Base-by-base conservation (phyloP, 1,140 invertebrate species). In the Triops cancriformis region DNA sequence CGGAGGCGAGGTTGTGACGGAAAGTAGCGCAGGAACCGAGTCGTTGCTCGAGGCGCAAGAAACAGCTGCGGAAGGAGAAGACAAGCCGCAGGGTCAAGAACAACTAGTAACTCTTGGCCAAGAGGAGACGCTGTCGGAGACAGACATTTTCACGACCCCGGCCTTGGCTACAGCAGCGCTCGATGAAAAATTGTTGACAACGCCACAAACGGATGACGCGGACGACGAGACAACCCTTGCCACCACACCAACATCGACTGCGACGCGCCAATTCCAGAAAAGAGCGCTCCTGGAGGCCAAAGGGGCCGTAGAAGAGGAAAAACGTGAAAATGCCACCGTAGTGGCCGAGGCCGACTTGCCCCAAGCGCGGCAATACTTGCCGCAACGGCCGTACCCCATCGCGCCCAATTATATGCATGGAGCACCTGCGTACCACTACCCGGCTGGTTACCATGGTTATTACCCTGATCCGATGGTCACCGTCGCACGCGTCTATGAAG, bases 401-500 rank as follows among this genome's bases (percentile, higher is more conserved):
- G 42, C 26, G n/a, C 75, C 43, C 75, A 64, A 76, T 28, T 64
- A 76, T 11, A 76, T 51, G 42, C 64, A 51, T 3, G 31, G 31
- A 4, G 31, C 41, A 76, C 75, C 75, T 0, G 75, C 26, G n/a
- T 74, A 78, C 27, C 31, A 78, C 31, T 78, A 78, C 27, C 31
- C 73, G 12, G 14, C 26, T 18, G 73, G 26, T 27, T 45, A 78
- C 77, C 7, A 45, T 42, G 64, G 26, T 18, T 27, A 64, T 6
- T 64, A 64, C 51, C 51, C 51, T 18, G 51, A 64, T 23, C 51
- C 51, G n/a, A 64, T 64, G 51, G 51, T 10, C 26, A 74, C 72
- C 10, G 72, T 74, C 23, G 27, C 28, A n/a, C 73, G 77, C 10
- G 72, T 73, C 12, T 78, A 78, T 43, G 77, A 78, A 9, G 73